These are phyloP conservation scores for human DNA, from an alignment of 2,113 vertebrate genomes.

Conservation along the genomic window DNA sequence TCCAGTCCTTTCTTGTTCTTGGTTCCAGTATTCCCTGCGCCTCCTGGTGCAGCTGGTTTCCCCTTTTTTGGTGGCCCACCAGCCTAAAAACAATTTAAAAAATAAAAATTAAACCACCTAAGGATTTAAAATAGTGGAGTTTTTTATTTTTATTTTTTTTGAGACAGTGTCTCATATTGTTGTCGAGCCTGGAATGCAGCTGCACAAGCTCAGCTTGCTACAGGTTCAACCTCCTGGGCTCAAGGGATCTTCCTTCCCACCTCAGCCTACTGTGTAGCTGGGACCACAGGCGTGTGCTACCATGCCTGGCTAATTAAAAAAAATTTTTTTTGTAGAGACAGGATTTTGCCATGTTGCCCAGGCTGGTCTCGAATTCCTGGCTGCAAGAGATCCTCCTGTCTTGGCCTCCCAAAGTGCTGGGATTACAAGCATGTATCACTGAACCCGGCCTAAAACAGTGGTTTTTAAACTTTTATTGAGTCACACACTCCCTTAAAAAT, in stretches of 20 bases:
- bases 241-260: not conserved
- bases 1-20: constrained; percentile 92
- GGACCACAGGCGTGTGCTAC: not conserved
- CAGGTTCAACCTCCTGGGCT: not conserved
- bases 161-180: not conserved
- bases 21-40: constrained; percentile 80
- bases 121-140: not conserved
- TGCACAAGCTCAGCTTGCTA: not conserved
- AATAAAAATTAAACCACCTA: constrained; percentile 22
- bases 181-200: not conserved
- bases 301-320: not conserved
- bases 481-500: not conserved
- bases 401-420: not conserved
- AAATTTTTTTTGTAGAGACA: not conserved
- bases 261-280: not conserved
- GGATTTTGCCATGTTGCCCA: not conserved
- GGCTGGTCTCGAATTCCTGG: not conserved
- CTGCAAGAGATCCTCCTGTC: not conserved
- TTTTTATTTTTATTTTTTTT: not conserved
- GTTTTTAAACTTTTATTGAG: not conserved
- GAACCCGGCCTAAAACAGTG: not conserved
- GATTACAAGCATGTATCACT: not conserved
- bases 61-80: constrained; percentile 91
- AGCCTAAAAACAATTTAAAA: constrained; percentile 80
- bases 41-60: constrained; percentile 83